Evolutionary conservation across 2,797 vertebrate species (phyloP), one percentile per base, ranked within the genome.

Genomic region (Molossus molossus): DNA sequence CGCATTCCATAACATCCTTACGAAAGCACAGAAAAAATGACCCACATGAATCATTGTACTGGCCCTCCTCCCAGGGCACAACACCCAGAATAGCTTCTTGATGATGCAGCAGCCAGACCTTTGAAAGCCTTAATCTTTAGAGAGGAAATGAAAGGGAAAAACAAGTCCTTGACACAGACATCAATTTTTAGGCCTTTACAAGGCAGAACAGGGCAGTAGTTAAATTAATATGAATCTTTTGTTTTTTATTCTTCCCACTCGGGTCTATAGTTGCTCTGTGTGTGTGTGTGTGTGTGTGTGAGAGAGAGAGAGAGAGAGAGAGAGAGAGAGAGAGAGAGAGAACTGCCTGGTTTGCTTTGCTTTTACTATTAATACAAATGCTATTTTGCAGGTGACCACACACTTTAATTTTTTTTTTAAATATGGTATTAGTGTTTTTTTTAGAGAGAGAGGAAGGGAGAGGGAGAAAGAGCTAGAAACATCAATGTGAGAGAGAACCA

Each of bases 71-170:
- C 1, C 0, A 84, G 65, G 88, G 48, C 18, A 6, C 29, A 90
- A 80, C 6, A 76, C 80, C 29, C 60, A 97, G 65, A 93, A 94
- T 53, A 96, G 91, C 72, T 75, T 84, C 58, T 83, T 62, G 20
- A 93, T 37, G 17, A 94, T 60, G 29, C 9, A 83, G 93, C 75
- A 95, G 69, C 21, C 87, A 73, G 33, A 75, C 40, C 85, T 93
- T 79, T 91, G 81, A 87, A 72, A 96, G 91, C 67, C 81, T 96
- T 94, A 64, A 94, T 94, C 67, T 94, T 96, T 76, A 58, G 55
- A 0, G 25, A 91, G 82, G 82, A 96, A 89, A 86, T 20, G 29
- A 3, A 88, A 90, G 29, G n/a, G 33, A 55, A 96, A 90, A 79
- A 27, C 9, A 83, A 95, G 94, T 45, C 87, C 57, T 84, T 80